phyloP scores from a whole-genome alignment of 2,113 vertebrate genomes.

The Saguinus midas region DNA sequence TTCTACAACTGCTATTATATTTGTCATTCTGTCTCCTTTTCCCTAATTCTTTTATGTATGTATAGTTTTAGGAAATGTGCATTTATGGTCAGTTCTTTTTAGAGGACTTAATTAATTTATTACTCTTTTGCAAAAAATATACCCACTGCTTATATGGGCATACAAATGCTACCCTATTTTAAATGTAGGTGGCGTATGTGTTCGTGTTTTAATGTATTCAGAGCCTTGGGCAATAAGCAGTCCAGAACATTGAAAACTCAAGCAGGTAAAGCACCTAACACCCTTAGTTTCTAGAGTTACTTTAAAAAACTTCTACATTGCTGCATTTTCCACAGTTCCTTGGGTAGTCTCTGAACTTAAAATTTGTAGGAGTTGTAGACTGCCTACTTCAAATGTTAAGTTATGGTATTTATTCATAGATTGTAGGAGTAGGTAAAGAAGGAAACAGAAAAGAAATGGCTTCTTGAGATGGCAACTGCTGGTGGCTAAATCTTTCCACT shows the following conservation, averaged over 20 bases:
- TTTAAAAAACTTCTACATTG: constrained; percentile 2
- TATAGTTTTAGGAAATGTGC: constrained; percentile 57
- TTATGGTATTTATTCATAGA: not conserved
- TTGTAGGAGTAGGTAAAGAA: constrained; percentile 17
- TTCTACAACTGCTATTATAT: constrained; percentile 32
- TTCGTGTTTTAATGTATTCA: constrained; percentile 77
- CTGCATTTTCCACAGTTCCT: constrained; percentile 31
- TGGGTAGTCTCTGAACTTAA: constrained; percentile 38
- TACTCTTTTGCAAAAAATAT: constrained; percentile 36
- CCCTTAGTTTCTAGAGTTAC: constrained; percentile 69
- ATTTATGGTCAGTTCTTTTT: constrained; percentile 52
- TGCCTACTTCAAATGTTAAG: not conserved
- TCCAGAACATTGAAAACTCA: constrained; percentile 76
- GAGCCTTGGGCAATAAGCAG: constrained; percentile 76
- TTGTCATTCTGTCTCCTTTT: constrained; percentile 48
- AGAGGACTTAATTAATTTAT: constrained; percentile 51
- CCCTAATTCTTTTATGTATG: constrained; percentile 28
- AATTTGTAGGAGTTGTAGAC: constrained; percentile 36
- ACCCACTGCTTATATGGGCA: constrained; percentile 64
- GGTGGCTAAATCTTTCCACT: constrained; percentile 15
- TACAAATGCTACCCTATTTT: constrained; percentile 78
- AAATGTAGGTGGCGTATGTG: constrained; percentile 76
- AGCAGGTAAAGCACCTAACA: constrained; percentile 71
- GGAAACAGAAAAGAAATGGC: not conserved
- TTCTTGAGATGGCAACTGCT: constrained; percentile 30